These are phyloP conservation scores for Musca vetustissima DNA, from an alignment of 1,140 invertebrate species.

Conservation along the genomic window DNA sequence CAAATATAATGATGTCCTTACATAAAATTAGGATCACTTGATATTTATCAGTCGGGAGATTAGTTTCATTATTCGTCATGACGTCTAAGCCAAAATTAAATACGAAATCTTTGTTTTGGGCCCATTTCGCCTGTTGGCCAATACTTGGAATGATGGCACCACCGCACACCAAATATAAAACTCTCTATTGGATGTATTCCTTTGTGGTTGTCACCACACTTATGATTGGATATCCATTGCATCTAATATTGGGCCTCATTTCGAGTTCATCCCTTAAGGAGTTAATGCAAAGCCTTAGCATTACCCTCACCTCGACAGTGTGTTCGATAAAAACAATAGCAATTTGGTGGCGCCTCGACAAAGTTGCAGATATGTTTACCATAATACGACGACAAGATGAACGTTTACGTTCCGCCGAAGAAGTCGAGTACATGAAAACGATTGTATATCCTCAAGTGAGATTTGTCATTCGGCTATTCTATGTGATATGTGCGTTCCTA, in stretches of 20 bases:
- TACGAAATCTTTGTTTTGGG: too few relatives aligned
- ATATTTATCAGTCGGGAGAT: too few relatives aligned
- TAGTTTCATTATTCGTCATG: too few relatives aligned
- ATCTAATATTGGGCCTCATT: neutral
- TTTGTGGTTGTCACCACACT: neutral
- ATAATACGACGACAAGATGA: constrained; percentile 2
- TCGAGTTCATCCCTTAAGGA: neutral
- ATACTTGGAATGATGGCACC: too few relatives aligned
- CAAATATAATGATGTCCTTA: too few relatives aligned
- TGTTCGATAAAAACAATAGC: neutral
- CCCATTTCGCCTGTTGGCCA: too few relatives aligned
- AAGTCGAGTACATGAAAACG: neutral
- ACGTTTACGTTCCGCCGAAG: constrained; percentile 1
- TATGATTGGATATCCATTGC: neutral
- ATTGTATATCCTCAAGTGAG: neutral
- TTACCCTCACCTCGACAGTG: neutral
- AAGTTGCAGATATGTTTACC: neutral
- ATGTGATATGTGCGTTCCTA: constrained; percentile 10
- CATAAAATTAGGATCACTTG: too few relatives aligned
- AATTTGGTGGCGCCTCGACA: neutral
- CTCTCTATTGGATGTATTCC: neutral
- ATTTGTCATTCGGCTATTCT: constrained; percentile 10
- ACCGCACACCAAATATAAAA: too few relatives aligned
- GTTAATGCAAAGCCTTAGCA: neutral
- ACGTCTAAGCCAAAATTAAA: too few relatives aligned